Evolutionary conservation across 2,888 invertebrate genomes (phyloP), one percentile per base, ranked within the genome.

Genomic region (Pycnomerus fuliginosus): DNA sequence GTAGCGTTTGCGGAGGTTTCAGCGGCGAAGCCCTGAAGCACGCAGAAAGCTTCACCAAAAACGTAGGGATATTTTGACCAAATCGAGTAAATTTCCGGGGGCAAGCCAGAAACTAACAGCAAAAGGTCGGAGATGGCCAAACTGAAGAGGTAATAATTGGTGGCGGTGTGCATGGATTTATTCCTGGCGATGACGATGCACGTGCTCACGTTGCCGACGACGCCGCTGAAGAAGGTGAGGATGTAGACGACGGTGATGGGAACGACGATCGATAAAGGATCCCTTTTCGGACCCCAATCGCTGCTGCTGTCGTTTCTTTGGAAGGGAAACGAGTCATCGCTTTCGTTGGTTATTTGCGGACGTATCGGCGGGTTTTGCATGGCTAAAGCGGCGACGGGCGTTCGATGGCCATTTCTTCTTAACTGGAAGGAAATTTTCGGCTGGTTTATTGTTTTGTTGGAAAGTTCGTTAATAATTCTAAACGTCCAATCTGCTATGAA

Each of bases 1-100:
- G 91, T 91, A 1, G 90, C 89, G 65, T 89, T 88, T 12, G 87
- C 84, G 0, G 87, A 85, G n/a, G 88, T 88, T 71, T 93, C 93
- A 0, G 91, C 87, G 0, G 88, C 83, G 32, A 91, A 78, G 3
- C 87, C 87, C 52, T 82, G 75, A 13, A 61, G 43, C 5, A 52
- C 43, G 70, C 92, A 93, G 55, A 88, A 82, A 3, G 80, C 78
- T 63, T 89, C 87, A 1, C 87, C 87, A 52, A 92, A 81, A 2
- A 85, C 78, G 63, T 87, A 88, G 0, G 83, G 82, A 33, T 80
- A 77, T 17, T 84, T 85, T 44, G 80, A 82, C 88, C 88, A 44
- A 11, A 44, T 44, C 8, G 33, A 14, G 65, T 87, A 85, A 69
- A 90, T 82, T 76, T 92, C 92, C 52, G 84, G 85, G 0, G 91